phyloP scores from a whole-genome alignment of 2,113 vertebrate genomes.

The Chionodraco myersi region DNA sequence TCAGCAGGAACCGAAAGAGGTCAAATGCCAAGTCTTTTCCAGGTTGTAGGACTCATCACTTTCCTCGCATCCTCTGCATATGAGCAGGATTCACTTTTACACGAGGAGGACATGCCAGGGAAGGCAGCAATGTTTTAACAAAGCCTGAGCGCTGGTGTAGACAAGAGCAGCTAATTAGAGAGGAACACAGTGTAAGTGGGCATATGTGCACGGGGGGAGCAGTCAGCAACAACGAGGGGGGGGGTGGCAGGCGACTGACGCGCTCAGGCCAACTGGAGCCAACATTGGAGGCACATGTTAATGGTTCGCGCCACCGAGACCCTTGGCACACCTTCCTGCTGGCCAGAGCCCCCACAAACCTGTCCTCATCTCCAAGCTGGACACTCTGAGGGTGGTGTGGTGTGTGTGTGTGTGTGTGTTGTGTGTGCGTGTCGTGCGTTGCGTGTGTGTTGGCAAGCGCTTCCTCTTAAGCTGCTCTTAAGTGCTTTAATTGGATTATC shows the following conservation, averaged over 20 bases:
- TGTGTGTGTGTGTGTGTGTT: constrained; percentile 36
- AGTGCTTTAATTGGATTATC: constrained; percentile 81
- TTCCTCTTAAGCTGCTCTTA: constrained; percentile 70
- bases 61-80: not conserved
- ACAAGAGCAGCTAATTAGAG: constrained; percentile 78
- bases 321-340: constrained; percentile 65
- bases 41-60: too few species aligned
- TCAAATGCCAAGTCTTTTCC: too few species aligned
- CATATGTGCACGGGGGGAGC: constrained; percentile 77
- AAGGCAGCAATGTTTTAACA: constrained; percentile 67
- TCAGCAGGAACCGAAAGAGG: too few species aligned
- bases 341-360: constrained; percentile 72
- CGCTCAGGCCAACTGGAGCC: constrained; percentile 65
- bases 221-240: constrained; percentile 73
- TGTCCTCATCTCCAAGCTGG: constrained; percentile 75
- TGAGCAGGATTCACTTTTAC: constrained; percentile 41
- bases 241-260: constrained; percentile 65
- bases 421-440: constrained; percentile 37
- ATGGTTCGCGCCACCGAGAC: constrained; percentile 75
- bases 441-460: not conserved
- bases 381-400: constrained; percentile 33
- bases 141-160: constrained; percentile 63
- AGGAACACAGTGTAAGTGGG: constrained; percentile 79
- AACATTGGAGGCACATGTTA: constrained; percentile 77
- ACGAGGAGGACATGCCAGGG: constrained; percentile 56